phyloP scores from a whole-genome alignment of 2,797 vertebrate genomes.

The Malurus splendens region DNA sequence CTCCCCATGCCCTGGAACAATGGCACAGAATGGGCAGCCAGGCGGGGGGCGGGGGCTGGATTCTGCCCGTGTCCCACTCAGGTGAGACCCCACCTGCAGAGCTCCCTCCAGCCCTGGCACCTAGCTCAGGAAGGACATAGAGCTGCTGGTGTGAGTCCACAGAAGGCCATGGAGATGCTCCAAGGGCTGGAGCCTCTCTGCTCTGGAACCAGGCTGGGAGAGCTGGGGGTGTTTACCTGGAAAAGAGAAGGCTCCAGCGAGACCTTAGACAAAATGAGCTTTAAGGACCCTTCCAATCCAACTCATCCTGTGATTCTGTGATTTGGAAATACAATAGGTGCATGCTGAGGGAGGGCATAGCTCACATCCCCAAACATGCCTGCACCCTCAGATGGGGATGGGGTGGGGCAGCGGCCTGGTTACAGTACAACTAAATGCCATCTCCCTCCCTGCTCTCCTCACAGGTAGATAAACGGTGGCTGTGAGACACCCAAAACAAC shows the following conservation, averaged over 20 bases:
- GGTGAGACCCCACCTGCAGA: neutral
- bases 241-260: neutral
- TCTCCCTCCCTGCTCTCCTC: neutral
- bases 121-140: neutral
- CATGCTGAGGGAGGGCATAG: neutral
- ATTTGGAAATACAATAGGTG: neutral
- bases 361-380: neutral
- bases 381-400: rapidly evolving
- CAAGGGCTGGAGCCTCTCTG: neutral
- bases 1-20: neutral
- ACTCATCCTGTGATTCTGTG: neutral
- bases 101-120: neutral
- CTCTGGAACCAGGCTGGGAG: neutral
- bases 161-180: neutral
- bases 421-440: neutral
- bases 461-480: neutral
- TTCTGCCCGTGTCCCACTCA: neutral
- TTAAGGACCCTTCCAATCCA: neutral
- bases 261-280: neutral
- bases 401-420: neutral
- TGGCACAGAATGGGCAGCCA: neutral
- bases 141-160: neutral
- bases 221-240: neutral
- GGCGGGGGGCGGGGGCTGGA: rapidly evolving
- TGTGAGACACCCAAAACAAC: neutral